Percentiles rank a stretch among this genome's conserved stretches.
Evolutionary conservation across 2,113 vertebrate genomes (phyloP).

Genomic region (Cyrtonyx montezumae): DNA sequence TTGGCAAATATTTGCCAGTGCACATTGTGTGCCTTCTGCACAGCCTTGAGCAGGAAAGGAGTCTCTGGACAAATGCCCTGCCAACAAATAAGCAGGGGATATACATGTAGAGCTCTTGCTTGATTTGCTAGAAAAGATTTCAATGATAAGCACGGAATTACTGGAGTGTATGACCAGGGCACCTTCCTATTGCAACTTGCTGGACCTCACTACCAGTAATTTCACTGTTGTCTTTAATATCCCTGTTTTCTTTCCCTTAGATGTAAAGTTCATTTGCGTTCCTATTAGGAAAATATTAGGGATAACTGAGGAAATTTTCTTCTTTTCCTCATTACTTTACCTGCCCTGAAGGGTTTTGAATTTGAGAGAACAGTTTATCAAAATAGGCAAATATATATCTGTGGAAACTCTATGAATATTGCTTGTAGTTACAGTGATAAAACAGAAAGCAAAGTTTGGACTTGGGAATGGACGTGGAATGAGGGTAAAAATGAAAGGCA

Average conservation of each 20-base stretch:
- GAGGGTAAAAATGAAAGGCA: neutral
- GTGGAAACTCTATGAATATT: neutral
- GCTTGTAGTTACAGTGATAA: neutral
- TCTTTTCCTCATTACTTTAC: neutral
- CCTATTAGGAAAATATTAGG: neutral
- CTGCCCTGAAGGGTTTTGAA: neutral
- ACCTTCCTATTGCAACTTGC: neutral
- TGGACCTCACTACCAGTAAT: neutral
- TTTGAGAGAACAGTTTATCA: neutral
- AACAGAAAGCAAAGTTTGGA: neutral
- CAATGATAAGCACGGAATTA: neutral
- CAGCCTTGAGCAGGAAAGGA: neutral
- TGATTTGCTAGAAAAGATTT: neutral
- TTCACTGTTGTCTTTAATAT: neutral
- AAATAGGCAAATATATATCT: neutral
- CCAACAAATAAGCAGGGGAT: neutral
- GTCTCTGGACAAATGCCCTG: neutral
- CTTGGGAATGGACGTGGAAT: neutral
- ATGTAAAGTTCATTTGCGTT: neutral
- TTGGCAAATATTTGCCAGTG: neutral
- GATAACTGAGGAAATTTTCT: neutral
- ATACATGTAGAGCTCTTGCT: rapidly evolving
- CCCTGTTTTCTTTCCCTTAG: neutral
- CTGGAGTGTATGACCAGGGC: neutral
- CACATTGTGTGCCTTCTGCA: rapidly evolving